Percentiles rank a stretch among this genome's conserved stretches.
Conservation (phyloP, 2,113 vertebrate genomes). For the Dinomys branickii region DNA sequence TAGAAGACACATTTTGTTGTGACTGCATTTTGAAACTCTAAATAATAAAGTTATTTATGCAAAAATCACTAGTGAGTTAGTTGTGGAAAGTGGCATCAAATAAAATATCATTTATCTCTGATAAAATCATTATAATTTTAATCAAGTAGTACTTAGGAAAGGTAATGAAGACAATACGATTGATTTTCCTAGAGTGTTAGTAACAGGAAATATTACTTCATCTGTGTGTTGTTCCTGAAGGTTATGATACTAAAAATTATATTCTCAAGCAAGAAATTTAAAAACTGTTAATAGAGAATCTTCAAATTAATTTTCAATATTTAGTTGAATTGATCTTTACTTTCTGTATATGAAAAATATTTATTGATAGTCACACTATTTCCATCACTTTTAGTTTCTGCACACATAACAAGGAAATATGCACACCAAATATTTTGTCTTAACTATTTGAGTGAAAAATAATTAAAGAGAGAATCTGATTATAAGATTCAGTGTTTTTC, state of each 20-base stretch:
- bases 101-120: neutral
- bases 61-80: neutral
- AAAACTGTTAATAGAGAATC: neutral
- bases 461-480: neutral
- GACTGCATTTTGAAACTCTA: neutral
- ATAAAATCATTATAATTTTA: neutral
- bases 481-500: neutral
- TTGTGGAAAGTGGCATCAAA: neutral
- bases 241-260: neutral
- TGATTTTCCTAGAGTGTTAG: neutral
- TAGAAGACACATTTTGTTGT: neutral
- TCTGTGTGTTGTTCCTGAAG: neutral
- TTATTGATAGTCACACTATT: neutral
- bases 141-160: neutral
- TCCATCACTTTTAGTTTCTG: neutral
- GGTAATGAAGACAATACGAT: neutral
- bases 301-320: neutral
- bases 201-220: neutral
- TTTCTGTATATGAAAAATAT: neutral
- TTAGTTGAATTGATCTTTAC: neutral
- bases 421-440: neutral
- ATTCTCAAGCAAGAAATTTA: neutral
- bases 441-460: neutral
- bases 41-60: neutral
- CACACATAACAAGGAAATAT: neutral